Evolutionary conservation across 2,797 vertebrate genomes (phyloP).

Genomic region (Liasis olivaceus): DNA sequence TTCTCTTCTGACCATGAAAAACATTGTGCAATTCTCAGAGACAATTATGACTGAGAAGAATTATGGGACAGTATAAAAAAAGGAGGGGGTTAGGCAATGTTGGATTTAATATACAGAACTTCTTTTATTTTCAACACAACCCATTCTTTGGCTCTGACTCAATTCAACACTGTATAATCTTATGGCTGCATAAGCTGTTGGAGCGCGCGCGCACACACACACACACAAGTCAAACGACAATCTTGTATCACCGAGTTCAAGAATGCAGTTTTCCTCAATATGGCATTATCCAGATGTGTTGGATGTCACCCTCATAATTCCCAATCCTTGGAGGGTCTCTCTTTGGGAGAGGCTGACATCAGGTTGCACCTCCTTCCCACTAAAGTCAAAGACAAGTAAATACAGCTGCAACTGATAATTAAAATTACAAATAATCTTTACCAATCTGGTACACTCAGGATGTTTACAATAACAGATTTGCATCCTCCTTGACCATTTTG

Average conservation of each 20-base stretch:
- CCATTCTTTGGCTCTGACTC: not conserved
- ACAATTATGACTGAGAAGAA: not conserved
- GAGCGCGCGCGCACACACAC: not conserved
- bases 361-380: too few relatives aligned
- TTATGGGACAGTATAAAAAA: not conserved
- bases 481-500: too few relatives aligned
- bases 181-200: not conserved
- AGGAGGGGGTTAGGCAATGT: conserved; percentile 10
- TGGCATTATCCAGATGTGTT: not conserved
- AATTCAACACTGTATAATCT: not conserved
- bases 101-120: conserved; percentile 26
- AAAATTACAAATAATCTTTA: too few relatives aligned
- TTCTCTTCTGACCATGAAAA: not conserved
- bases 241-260: not conserved
- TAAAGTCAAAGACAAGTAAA: too few relatives aligned
- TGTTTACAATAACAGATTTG: too few relatives aligned
- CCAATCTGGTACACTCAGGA: too few relatives aligned
- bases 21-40: not conserved
- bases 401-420: too few relatives aligned
- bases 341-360: too few relatives aligned
- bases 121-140: not conserved
- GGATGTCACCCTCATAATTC: not conserved
- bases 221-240: not conserved
- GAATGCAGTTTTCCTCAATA: too few relatives aligned
- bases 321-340: too few relatives aligned